Percentiles rank a stretch among this genome's conserved stretches.
These are phyloP conservation scores for Syrista parreyssii DNA, from an alignment of 2,888 invertebrate species.

Conservation along the genomic window DNA sequence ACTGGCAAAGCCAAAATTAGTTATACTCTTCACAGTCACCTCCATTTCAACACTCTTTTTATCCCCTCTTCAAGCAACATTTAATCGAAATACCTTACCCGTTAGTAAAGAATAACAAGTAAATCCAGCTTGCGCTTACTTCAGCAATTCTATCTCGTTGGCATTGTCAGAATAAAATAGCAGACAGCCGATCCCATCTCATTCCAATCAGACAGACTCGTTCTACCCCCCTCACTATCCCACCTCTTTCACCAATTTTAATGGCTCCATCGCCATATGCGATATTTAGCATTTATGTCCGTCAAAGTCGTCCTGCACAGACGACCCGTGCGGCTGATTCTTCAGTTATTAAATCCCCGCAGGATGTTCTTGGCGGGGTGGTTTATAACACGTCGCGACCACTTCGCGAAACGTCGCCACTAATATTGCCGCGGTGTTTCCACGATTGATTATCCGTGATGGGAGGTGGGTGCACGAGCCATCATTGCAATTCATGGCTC, in stretches of 20 bases:
- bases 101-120: neutral
- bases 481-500: conserved; percentile 65
- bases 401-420: neutral
- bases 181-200: neutral
- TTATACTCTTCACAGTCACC: neutral
- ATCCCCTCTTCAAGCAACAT: neutral
- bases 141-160: neutral
- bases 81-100: neutral
- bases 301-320: conserved; percentile 6
- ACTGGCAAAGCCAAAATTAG: neutral
- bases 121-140: neutral
- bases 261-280: conserved; percentile 36
- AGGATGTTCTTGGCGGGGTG: neutral
- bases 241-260: conserved; percentile 36
- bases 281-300: conserved; percentile 30
- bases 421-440: conserved; percentile 57
- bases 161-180: neutral
- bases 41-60: neutral
- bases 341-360: neutral
- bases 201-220: conserved; percentile 53
- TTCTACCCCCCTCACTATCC: conserved; percentile 58
- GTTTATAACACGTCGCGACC: neutral
- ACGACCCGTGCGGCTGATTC: neutral
- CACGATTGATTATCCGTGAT: conserved; percentile 65
- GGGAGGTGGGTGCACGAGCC: conserved; percentile 55